A percentile compares a stretch with the other conserved stretches of the same genome.
Conservation (phyloP, 2,888 invertebrate species). For the Timema podura region DNA sequence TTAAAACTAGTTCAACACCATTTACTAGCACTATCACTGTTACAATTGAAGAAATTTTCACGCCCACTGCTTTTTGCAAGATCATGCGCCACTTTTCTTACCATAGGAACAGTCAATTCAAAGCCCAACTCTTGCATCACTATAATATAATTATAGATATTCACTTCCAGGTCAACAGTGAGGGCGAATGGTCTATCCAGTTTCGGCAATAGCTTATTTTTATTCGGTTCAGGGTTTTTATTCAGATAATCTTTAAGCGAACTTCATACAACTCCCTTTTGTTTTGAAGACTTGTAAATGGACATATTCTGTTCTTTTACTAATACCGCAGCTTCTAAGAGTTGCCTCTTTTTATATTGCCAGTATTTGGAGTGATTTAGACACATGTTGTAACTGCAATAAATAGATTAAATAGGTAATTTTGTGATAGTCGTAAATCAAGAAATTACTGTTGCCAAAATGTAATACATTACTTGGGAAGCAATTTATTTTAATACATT, state of each 20-base stretch:
- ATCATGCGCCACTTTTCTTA: conserved; percentile 17
- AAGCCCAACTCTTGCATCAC: conserved; percentile 13
- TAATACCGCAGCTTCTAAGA: background rate
- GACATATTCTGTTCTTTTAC: conserved; percentile 2
- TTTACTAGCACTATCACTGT: no score
- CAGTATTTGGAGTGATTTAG: background rate
- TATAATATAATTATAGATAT: conserved; percentile 13
- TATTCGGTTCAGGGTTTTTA: background rate
- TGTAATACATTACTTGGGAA: background rate
- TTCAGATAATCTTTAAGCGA: conserved; percentile 10
- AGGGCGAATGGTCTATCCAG: conserved; percentile 6
- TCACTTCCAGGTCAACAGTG: background rate
- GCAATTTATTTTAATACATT: background rate
- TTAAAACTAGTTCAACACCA: no score
- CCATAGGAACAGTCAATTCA: conserved; percentile 8
- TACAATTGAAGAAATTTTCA: no score
- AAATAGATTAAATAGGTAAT: background rate
- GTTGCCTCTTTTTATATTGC: background rate
- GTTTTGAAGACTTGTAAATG: background rate
- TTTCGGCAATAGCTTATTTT: background rate
- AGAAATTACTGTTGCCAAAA: background rate
- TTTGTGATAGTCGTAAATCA: conserved; percentile 3
- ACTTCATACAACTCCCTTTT: conserved; percentile 8
- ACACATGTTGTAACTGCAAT: no score
- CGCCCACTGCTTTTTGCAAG: background rate